phyloP scores from a whole-genome alignment of 1,140 invertebrate genomes.

The Caenorhabditis inopinata region DNA sequence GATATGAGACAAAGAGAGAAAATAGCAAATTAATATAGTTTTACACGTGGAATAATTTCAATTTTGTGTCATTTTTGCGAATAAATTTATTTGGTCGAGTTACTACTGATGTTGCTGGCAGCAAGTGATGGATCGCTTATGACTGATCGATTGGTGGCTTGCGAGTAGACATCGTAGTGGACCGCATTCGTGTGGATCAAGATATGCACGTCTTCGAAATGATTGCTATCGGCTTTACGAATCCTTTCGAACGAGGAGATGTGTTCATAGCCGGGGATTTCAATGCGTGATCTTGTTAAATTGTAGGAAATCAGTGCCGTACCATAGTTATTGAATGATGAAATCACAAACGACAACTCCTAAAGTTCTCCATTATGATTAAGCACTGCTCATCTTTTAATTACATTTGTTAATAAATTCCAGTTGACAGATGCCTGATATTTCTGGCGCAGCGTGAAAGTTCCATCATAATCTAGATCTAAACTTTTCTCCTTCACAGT shows the following conservation, averaged over 20 bases:
- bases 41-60: neutral
- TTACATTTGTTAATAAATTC: no score
- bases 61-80: neutral
- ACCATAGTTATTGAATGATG: neutral
- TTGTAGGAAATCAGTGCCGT: neutral
- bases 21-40: neutral
- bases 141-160: no score
- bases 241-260: neutral
- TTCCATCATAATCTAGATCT: neutral
- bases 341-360: neutral
- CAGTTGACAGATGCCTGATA: neutral
- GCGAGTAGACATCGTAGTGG: neutral
- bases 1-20: neutral
- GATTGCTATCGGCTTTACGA: neutral
- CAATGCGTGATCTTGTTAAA: neutral
- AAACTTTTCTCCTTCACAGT: neutral
- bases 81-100: neutral
- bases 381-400: no score
- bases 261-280: neutral
- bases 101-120: neutral
- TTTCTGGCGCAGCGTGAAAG: neutral
- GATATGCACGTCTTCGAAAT: conserved; percentile 16
- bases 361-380: no score
- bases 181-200: neutral
- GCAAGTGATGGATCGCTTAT: no score